Percentiles rank a stretch among this genome's conserved stretches.
Conservation (phyloP, 2,888 invertebrate genomes). For the Lithophane semibrunnea region DNA sequence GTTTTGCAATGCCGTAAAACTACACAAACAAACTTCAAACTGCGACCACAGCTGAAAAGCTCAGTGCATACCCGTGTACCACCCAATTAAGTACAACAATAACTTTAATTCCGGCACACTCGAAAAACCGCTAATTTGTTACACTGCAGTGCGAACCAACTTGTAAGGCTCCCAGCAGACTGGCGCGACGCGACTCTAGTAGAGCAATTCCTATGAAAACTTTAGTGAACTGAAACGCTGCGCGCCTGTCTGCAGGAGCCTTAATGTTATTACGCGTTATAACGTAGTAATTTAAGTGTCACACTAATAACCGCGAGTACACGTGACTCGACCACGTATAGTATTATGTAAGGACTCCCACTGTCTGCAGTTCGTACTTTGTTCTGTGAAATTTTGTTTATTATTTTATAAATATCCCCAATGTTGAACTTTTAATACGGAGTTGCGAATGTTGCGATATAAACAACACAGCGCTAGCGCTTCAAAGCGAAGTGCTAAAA, state of each 20-base stretch:
- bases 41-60: constrained; percentile 14
- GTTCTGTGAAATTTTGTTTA: constrained; percentile 9
- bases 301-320: constrained; percentile 19
- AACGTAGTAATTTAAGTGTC: constrained; percentile 23
- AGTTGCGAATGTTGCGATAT: background rate
- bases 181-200: background rate
- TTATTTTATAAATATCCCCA: background rate
- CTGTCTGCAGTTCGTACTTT: constrained; percentile 30
- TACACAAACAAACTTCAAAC: constrained; percentile 3
- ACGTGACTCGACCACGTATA: constrained; percentile 30
- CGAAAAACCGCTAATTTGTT: constrained; percentile 27
- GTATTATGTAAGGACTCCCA: constrained; percentile 31
- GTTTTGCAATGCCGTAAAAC: background rate
- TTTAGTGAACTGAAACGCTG: no score
- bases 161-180: background rate
- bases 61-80: constrained; percentile 12
- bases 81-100: constrained; percentile 30
- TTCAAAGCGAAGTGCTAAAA: background rate
- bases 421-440: background rate
- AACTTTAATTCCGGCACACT: constrained; percentile 18
- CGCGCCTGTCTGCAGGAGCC: background rate
- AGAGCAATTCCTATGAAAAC: background rate
- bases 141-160: constrained; percentile 28
- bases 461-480: background rate
- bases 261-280: constrained; percentile 2